phyloP scores from a whole-genome alignment of 2,113 vertebrate species.

The Corythornis cristatus region DNA sequence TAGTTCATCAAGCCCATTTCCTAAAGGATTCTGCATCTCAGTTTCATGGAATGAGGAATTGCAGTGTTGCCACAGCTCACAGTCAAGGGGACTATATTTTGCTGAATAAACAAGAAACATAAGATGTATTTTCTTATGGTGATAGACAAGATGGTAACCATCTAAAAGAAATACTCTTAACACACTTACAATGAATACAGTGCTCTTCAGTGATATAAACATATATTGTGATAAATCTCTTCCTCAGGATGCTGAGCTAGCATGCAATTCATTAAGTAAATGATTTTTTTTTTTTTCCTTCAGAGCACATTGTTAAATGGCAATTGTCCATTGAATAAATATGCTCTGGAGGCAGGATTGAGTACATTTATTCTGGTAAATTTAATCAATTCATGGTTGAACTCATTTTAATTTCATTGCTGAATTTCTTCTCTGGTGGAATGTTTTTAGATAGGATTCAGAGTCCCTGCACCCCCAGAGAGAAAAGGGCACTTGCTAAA shows the following conservation, averaged over 20 bases:
- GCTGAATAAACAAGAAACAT: neutral
- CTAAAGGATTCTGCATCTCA: neutral
- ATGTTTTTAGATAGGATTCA: neutral
- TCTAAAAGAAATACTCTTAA: neutral
- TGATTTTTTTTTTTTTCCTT: neutral
- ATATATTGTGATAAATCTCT: conserved; percentile 1
- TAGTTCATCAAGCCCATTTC: neutral
- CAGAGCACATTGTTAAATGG: conserved; percentile 8
- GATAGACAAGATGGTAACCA: neutral
- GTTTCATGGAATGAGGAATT: neutral
- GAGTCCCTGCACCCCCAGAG: neutral
- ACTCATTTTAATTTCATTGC: conserved; percentile 18
- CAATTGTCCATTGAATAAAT: conserved; percentile 53
- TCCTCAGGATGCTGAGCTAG: conserved; percentile 8
- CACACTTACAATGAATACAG: neutral
- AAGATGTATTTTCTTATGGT: neutral
- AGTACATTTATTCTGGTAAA: conserved; percentile 47
- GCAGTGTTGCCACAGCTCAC: neutral
- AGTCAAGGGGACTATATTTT: neutral
- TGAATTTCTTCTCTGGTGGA: neutral
- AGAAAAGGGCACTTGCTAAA: neutral
- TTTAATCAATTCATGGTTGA: conserved; percentile 29
- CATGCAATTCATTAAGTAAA: conserved; percentile 34
- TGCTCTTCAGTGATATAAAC: neutral
- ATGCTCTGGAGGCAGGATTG: neutral